These are phyloP conservation scores for Drosophila subpulchrella DNA, from an alignment of 1,140 invertebrate genomes.

Conservation along the genomic window DNA sequence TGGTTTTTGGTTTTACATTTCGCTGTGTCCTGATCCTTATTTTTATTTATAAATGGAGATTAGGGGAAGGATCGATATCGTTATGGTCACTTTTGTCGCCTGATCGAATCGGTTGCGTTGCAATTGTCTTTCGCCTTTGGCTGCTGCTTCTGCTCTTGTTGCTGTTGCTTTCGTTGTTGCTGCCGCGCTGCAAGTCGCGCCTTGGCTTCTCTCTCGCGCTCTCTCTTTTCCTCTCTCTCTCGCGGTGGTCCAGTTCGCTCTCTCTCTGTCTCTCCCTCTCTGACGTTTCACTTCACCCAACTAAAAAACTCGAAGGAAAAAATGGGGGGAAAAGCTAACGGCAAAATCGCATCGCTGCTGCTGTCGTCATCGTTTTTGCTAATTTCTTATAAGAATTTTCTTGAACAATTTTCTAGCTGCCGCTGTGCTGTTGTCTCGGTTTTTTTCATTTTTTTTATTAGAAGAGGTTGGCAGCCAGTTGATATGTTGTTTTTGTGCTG, in stretches of 20 bases:
- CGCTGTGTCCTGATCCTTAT: too few relatives aligned
- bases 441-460: constrained; percentile 39
- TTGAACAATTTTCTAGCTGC: constrained; percentile 67
- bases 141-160: constrained; percentile 20
- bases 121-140: constrained; percentile 54
- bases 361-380: constrained; percentile 60
- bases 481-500: constrained; percentile 15
- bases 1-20: neutral
- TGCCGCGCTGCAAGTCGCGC: constrained; percentile 53
- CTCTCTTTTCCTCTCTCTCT: constrained; percentile 28
- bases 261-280: constrained; percentile 2
- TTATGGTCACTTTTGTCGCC: constrained; percentile 32
- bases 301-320: constrained; percentile 18
- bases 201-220: constrained; percentile 41
- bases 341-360: constrained; percentile 64
- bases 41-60: neutral
- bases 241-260: constrained; percentile 29
- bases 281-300: constrained; percentile 49
- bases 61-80: neutral
- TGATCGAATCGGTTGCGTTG: constrained; percentile 42
- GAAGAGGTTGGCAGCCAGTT: constrained; percentile 53
- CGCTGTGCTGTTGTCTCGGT: constrained; percentile 45
- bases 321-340: constrained; percentile 65
- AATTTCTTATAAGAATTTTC: constrained; percentile 80
- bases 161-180: constrained; percentile 14